These are phyloP conservation scores for Anoplolepis gracilipes DNA, from an alignment of 1,140 invertebrate genomes.

Conservation along the genomic window DNA sequence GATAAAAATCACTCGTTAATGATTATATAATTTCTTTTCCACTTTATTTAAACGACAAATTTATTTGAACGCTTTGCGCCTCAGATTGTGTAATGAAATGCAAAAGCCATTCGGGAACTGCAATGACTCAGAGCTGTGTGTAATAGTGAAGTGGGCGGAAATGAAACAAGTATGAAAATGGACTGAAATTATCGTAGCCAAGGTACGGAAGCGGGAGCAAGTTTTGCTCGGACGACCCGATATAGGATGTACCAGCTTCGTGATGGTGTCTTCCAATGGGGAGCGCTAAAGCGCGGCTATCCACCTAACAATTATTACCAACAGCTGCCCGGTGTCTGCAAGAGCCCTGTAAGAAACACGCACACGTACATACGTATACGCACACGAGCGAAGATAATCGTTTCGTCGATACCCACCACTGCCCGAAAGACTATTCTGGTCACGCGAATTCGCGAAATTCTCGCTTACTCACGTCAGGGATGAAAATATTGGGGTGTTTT, in stretches of 20 bases:
- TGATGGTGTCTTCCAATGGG: constrained; percentile 17
- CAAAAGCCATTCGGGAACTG: background rate
- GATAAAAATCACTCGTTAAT: background rate
- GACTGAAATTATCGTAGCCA: background rate
- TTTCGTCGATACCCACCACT: constrained; percentile 48
- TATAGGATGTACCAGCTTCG: background rate
- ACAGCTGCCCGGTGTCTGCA: constrained; percentile 37
- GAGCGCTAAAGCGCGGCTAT: constrained; percentile 42
- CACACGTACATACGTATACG: background rate
- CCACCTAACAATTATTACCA: constrained; percentile 49
- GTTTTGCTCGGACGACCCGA: constrained; percentile 20
- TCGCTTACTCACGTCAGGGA: constrained; percentile 22
- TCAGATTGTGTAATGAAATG: background rate
- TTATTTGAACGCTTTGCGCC: background rate
- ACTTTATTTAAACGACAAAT: too few species aligned
- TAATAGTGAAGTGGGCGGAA: background rate
- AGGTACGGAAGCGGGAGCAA: background rate
- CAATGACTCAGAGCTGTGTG: background rate
- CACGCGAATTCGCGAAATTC: constrained; percentile 51
- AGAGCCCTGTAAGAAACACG: constrained; percentile 8
- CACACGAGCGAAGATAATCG: constrained; percentile 40
- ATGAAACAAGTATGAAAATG: constrained; percentile 39
- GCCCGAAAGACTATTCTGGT: constrained; percentile 42
- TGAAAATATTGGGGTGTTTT: constrained; percentile 3
- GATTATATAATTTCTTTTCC: background rate